Conservation (phyloP, 2,888 invertebrate genomes). For the Helicoverpa assulta region DNA sequence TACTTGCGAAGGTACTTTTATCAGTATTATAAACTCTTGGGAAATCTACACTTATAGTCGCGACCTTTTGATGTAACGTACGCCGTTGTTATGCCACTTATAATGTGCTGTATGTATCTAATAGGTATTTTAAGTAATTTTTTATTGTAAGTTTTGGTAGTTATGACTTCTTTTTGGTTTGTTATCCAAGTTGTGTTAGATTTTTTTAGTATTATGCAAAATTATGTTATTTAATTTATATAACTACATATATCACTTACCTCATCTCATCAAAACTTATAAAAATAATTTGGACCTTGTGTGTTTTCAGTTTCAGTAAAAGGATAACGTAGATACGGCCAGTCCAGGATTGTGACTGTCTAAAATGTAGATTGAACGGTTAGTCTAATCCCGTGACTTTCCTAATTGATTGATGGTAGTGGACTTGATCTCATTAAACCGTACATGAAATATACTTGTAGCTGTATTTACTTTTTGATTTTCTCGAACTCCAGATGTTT, state of each 20-base stretch:
- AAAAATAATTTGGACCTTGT: no score
- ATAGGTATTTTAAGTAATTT: constrained; percentile 9
- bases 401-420: constrained; percentile 49
- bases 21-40: constrained; percentile 75
- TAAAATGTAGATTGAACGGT: constrained; percentile 36
- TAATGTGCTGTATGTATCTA: constrained; percentile 15
- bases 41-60: constrained; percentile 77
- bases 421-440: constrained; percentile 7
- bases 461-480: not conserved
- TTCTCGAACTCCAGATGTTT: not conserved
- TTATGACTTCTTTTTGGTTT: no score
- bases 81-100: constrained; percentile 30
- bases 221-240: no score
- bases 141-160: not conserved
- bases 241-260: no score
- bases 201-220: no score
- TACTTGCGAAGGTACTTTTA: constrained; percentile 78
- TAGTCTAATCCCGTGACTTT: constrained; percentile 16
- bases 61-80: constrained; percentile 57
- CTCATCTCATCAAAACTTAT: no score
- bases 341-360: not conserved
- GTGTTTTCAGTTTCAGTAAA: no score
- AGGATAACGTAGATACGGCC: not conserved
- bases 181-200: no score
- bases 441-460: not conserved